These are phyloP conservation scores for Euspilapteryx auroguttella DNA, from an alignment of 2,888 invertebrate species.

Conservation along the genomic window DNA sequence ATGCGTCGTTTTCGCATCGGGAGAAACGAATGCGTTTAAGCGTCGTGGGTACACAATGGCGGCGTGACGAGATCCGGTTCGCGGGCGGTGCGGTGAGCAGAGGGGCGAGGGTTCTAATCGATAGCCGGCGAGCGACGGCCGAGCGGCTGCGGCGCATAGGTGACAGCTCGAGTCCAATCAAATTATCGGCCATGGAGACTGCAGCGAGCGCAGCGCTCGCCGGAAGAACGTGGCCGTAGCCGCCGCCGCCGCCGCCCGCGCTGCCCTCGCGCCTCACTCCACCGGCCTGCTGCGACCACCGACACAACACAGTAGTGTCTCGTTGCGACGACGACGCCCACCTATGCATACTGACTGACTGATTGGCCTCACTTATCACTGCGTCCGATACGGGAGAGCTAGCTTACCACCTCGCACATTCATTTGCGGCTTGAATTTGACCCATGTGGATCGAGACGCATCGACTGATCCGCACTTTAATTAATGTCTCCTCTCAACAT, in stretches of 20 bases:
- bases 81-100: constrained; percentile 43
- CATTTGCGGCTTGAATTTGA: no score
- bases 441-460: no score
- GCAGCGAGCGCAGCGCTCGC: constrained; percentile 35
- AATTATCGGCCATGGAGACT: constrained; percentile 52
- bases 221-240: constrained; percentile 23
- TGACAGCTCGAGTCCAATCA: constrained; percentile 59
- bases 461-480: no score
- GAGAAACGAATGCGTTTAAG: constrained; percentile 63
- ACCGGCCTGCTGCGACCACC: constrained; percentile 1
- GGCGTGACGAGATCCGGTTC: constrained; percentile 62
- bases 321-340: not conserved
- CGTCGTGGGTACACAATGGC: constrained; percentile 61
- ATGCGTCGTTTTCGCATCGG: constrained; percentile 63
- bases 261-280: constrained; percentile 9
- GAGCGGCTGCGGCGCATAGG: constrained; percentile 59
- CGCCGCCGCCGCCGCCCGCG: constrained; percentile 16
- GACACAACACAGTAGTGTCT: not conserved
- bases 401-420: no score
- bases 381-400: constrained; percentile 21
- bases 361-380: constrained; percentile 31
- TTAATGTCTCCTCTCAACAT: no score
- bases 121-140: constrained; percentile 60
- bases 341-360: constrained; percentile 23
- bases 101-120: constrained; percentile 42